Evolutionary conservation across 2,888 invertebrate species (phyloP), one percentile per base, ranked within the genome.

Genomic region (Patella caerulea): DNA sequence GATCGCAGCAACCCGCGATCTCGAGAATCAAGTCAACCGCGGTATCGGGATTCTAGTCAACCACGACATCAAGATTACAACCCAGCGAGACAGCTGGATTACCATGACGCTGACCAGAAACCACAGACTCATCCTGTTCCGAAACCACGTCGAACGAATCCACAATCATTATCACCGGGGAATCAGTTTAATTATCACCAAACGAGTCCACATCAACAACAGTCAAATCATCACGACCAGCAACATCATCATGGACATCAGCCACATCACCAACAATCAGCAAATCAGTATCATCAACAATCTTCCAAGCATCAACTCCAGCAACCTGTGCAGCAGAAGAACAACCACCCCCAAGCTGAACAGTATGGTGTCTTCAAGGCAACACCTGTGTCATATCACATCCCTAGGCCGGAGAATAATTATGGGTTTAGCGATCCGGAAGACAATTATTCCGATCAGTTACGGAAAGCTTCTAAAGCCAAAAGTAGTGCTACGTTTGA

Each of bases 401-500:
- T 72, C 19, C 17, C 19, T 1, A 3, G 24, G 9, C 24, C 72
- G 17, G 59, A 75, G 34, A 70, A 79, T 74, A 74, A 69, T 34
- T 77, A 78, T 11, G 78, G 73, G 14, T 29, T 65, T 24, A 82
- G 77, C 69, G 83, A 84, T 3, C 77, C 75, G 14, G 85, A 83
- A 17, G 85, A 85, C 14, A 83, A 81, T 0, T 86, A 86, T 71
- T 78, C 81, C 69, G 85, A 86, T 9, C 83, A 83, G 71, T 76
- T 88, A 54, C 74, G 86, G 17, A 81, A 82, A 53, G 86, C 84
- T 9, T 65, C 65, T 19, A 24, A 53, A 59, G 84, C 86, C 19
- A 75, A 73, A 17, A 81, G 75, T 69, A 86, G 80, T 56, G 84
- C 87, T 17, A 84, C 85, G 17, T 87, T 85, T 79, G 86, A 86